Percentiles rank a stretch among this genome's conserved stretches.
Conservation (phyloP, 2,113 vertebrate species). For the Grallaria varia region DNA sequence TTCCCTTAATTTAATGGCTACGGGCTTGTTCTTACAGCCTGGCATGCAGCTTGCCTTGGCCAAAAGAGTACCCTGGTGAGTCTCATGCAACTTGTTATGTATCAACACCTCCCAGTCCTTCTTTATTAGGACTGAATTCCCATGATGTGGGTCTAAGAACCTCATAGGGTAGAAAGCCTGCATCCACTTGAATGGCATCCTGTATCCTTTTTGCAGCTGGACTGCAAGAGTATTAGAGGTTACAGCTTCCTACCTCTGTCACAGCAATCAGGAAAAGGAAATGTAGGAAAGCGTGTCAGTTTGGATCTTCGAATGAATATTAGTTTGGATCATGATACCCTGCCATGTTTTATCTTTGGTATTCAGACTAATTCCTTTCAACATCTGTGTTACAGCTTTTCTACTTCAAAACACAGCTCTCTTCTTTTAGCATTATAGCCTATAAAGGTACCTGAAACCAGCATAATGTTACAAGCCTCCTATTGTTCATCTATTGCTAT, state of each 20-base stretch:
- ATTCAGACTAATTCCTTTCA: background rate
- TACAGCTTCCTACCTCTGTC: background rate
- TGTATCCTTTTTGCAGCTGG: background rate
- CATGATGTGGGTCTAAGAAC: background rate
- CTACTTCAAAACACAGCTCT: background rate
- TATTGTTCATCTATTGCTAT: background rate
- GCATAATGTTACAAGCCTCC: background rate
- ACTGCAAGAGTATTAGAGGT: background rate
- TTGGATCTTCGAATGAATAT: background rate
- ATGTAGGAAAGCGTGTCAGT: background rate
- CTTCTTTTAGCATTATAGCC: background rate
- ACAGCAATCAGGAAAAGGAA: background rate
- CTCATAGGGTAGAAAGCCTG: background rate
- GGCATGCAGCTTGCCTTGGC: background rate
- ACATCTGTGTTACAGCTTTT: background rate
- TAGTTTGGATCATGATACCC: background rate
- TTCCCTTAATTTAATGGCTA: background rate
- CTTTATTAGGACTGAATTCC: background rate
- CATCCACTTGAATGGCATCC: background rate
- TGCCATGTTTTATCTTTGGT: background rate
- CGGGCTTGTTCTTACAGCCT: background rate
- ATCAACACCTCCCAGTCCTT: background rate
- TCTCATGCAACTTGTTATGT: background rate
- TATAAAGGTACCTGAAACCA: background rate
- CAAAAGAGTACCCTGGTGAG: background rate